Evolutionary conservation across 2,888 invertebrate species (phyloP).

Genomic region (Stenchaetothrips biformis): DNA sequence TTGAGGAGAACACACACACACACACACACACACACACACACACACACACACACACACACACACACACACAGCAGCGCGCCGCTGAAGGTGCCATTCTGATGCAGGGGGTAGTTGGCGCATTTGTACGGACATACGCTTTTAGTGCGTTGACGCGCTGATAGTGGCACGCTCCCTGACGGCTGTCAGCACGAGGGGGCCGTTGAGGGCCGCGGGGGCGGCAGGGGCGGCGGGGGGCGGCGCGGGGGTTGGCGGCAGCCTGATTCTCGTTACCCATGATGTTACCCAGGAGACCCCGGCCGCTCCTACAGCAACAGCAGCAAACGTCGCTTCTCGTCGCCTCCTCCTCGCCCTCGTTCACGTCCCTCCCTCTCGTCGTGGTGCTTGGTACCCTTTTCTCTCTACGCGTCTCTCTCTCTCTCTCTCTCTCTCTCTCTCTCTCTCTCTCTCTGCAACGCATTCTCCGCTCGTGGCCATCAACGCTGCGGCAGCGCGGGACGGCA

Average conservation of each 20-base stretch:
- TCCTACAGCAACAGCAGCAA: slow-evolving; percentile 6
- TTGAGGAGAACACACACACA: too few relatives aligned
- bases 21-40: too few relatives aligned
- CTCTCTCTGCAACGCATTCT: not conserved
- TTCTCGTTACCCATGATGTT: slow-evolving; percentile 23
- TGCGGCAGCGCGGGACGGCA: not conserved
- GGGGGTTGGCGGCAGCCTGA: not conserved
- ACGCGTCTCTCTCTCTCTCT: not conserved
- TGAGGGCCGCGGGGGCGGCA: not conserved
- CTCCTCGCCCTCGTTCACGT: not conserved
- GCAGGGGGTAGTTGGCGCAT: not conserved
- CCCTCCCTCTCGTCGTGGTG: not conserved
- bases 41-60: too few relatives aligned
- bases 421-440: not conserved
- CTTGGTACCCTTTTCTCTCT: not conserved
- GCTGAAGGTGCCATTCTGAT: too few relatives aligned
- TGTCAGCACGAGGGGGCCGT: not conserved
- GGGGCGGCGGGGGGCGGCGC: not conserved
- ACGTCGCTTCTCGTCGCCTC: not conserved
- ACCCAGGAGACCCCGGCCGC: slow-evolving; percentile 12
- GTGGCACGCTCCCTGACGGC: not conserved
- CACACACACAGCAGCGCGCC: too few relatives aligned
- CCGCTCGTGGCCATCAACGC: not conserved
- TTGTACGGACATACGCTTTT: not conserved
- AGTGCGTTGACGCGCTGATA: not conserved